Percentiles rank a stretch among this genome's conserved stretches.
Evolutionary conservation across 2,888 invertebrate species (phyloP).

Genomic region (Caenorhabditis doughertyi): DNA sequence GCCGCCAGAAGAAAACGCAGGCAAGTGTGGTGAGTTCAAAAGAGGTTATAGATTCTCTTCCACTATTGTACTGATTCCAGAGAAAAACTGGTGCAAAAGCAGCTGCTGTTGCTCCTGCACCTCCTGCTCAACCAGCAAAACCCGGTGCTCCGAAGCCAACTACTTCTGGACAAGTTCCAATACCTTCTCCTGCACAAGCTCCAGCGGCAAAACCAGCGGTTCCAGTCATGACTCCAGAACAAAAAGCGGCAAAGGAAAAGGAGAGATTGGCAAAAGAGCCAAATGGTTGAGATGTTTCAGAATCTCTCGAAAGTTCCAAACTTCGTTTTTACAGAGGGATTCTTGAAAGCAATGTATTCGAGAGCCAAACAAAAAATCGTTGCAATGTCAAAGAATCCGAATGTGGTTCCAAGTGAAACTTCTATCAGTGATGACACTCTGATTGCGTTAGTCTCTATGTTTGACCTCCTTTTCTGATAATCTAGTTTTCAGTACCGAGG

Average conservation of each 20-base stretch:
- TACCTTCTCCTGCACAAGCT: neutral
- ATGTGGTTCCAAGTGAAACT: neutral
- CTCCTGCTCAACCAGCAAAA: neutral
- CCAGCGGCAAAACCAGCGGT: neutral
- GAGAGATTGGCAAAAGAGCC: conserved; percentile 1
- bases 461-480: neutral
- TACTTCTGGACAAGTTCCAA: neutral
- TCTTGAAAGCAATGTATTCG: conserved; percentile 34
- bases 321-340: conserved; percentile 36
- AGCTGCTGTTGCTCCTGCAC: neutral
- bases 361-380: conserved; percentile 29
- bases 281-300: conserved; percentile 6
- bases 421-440: conserved; percentile 29
- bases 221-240: neutral
- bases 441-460: conserved; percentile 20
- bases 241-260: neutral
- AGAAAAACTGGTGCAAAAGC: neutral
- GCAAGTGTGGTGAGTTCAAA: neutral
- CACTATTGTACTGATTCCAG: neutral
- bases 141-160: neutral
- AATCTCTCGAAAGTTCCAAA: neutral
- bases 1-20: conserved; percentile 12
- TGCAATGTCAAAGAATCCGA: conserved; percentile 40
- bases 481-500: conserved; percentile 24
- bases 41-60: neutral